phyloP scores from a whole-genome alignment of 92 coral and sea anemone species.

The Zoanthus solanderi region DNA sequence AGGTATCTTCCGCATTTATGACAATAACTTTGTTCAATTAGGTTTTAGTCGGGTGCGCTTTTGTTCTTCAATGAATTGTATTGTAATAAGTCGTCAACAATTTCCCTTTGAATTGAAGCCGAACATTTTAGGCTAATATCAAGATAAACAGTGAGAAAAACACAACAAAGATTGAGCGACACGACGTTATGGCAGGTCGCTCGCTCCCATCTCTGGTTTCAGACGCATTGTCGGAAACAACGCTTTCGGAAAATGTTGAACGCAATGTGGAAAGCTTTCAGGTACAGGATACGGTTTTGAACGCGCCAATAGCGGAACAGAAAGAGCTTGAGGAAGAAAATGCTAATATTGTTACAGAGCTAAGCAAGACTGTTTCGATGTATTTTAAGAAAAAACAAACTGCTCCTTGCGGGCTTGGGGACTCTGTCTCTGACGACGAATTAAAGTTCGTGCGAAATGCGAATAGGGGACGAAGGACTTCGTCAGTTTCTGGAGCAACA shows the following conservation, averaged over 20 bases:
- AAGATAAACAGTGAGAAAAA: no score
- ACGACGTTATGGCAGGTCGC: conserved; percentile 13
- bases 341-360: conserved; percentile 22
- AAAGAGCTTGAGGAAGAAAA: conserved; percentile 39
- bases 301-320: conserved; percentile 34
- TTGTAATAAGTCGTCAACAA: no score
- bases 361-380: conserved; percentile 34
- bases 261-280: not conserved
- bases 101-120: no score
- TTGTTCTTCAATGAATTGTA: no score
- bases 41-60: no score
- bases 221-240: conserved; percentile 21
- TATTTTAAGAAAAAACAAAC: conserved; percentile 24
- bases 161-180: no score
- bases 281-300: not conserved
- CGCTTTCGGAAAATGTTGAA: conserved; percentile 22
- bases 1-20: no score
- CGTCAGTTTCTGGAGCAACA: conserved; percentile 30
- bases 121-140: no score
- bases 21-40: no score
- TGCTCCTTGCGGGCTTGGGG: not conserved
- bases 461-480: conserved; percentile 22
- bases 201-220: conserved; percentile 33
- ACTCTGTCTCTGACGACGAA: conserved; percentile 21
- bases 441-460: not conserved